Percentiles rank a stretch among this genome's conserved stretches.
Evolutionary conservation across 2,113 vertebrate genomes (phyloP).

Genomic region (Seriola rivoliana): DNA sequence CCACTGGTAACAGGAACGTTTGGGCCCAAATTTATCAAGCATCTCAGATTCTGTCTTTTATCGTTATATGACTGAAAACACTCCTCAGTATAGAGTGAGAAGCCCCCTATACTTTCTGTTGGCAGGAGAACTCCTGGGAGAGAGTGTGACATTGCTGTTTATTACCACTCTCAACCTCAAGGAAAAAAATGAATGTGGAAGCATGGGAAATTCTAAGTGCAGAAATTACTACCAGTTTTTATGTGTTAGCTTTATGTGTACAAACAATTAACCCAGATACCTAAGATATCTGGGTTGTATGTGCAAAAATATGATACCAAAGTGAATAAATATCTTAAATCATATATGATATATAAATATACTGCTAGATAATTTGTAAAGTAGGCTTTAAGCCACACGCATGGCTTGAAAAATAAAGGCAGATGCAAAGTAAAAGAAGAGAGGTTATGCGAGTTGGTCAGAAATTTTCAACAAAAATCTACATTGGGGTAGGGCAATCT

Average conservation of each 20-base stretch:
- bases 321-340: not conserved
- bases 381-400: not conserved
- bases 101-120: not conserved
- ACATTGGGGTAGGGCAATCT: too few relatives aligned
- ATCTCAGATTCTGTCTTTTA: not conserved
- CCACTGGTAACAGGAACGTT: not conserved
- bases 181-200: not conserved
- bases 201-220: not conserved
- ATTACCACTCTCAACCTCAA: not conserved
- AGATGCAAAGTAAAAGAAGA: not conserved
- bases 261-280: not conserved
- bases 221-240: not conserved
- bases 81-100: not conserved
- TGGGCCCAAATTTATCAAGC: constrained; percentile 12
- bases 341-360: not conserved
- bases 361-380: not conserved
- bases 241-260: not conserved
- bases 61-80: constrained; percentile 19
- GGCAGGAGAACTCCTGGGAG: constrained; percentile 10
- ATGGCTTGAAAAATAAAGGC: not conserved
- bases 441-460: too few relatives aligned
- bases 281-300: constrained; percentile 8
- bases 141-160: constrained; percentile 8
- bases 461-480: too few relatives aligned
- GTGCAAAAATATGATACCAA: not conserved